phyloP scores from a whole-genome alignment of 2,797 vertebrate genomes.

The Tamandua tetradactyla region DNA sequence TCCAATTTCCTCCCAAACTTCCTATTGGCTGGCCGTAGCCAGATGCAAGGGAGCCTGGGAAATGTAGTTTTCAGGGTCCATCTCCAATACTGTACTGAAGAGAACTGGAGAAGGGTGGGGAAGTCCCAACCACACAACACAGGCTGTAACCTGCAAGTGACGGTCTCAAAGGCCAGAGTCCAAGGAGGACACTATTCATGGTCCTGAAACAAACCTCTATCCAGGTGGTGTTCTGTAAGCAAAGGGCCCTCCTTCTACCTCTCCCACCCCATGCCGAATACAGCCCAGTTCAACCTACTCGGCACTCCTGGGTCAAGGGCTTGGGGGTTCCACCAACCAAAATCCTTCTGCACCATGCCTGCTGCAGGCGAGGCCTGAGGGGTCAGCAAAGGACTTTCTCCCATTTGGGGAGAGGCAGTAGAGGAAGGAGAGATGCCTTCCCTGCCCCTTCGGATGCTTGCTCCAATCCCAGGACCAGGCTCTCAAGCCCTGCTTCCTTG shows the following conservation, averaged over 20 bases:
- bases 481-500: not conserved
- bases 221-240: not conserved
- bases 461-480: not conserved
- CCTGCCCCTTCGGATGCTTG: not conserved
- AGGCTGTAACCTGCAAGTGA: not conserved
- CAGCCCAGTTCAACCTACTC: not conserved
- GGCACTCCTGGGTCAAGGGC: not conserved
- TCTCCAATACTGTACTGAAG: not conserved
- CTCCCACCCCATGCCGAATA: not conserved
- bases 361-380: not conserved
- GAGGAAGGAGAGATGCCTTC: not conserved
- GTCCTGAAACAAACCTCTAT: not conserved
- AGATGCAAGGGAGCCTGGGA: conserved; percentile 32
- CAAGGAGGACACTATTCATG: not conserved
- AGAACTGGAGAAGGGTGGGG: not conserved
- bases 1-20: not conserved
- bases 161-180: not conserved
- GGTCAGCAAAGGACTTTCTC: not conserved
- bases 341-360: not conserved
- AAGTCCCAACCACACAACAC: not conserved
- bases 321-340: too few species aligned
- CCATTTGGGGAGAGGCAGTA: not conserved
- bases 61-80: not conserved
- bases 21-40: not conserved
- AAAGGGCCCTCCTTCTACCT: not conserved